Conservation (phyloP, 2,113 vertebrate genomes). For the Sinocyclocheilus rhinocerous region DNA sequence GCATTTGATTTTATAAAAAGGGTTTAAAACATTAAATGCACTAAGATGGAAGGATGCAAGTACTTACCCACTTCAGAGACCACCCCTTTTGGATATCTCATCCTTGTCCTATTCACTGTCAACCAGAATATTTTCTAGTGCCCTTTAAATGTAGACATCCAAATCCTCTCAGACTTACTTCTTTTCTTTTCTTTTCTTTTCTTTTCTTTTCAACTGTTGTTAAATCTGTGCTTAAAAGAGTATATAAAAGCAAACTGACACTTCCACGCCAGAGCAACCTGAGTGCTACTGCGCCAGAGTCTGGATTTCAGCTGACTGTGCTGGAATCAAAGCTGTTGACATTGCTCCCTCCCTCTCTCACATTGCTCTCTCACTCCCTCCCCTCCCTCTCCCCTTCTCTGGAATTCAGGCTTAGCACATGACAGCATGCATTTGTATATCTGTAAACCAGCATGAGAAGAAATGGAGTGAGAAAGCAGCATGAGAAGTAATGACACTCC, state of each 20-base stretch:
- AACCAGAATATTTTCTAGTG: conserved; percentile 9
- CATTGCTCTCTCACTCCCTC: conserved; percentile 48
- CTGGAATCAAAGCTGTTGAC: conserved; percentile 70
- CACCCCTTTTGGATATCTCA: conserved; percentile 56
- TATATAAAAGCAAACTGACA: conserved; percentile 26
- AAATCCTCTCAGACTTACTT: conserved; percentile 14
- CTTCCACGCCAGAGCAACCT: conserved; percentile 42
- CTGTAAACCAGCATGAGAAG: conserved; percentile 19
- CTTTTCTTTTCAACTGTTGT: neutral
- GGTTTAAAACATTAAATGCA: neutral
- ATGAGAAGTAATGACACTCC: conserved; percentile 66
- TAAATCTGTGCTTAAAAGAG: neutral
- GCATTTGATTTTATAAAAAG: neutral
- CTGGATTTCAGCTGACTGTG: conserved; percentile 74
- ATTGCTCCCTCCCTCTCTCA: conserved; percentile 56
- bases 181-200: conserved; percentile 21
- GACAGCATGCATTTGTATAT: conserved; percentile 62
- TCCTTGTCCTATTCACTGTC: conserved; percentile 48
- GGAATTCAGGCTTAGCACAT: conserved; percentile 49
- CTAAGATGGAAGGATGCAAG: neutral
- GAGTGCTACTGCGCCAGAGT: conserved; percentile 57
- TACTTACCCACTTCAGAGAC: conserved; percentile 66
- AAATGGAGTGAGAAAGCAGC: conserved; percentile 41
- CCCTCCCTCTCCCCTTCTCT: neutral
- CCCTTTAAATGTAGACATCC: conserved; percentile 37